Percentiles rank a stretch among this genome's conserved stretches.
phyloP scores from a whole-genome alignment of 2,888 invertebrate genomes.

The Coelopa pilipes region DNA sequence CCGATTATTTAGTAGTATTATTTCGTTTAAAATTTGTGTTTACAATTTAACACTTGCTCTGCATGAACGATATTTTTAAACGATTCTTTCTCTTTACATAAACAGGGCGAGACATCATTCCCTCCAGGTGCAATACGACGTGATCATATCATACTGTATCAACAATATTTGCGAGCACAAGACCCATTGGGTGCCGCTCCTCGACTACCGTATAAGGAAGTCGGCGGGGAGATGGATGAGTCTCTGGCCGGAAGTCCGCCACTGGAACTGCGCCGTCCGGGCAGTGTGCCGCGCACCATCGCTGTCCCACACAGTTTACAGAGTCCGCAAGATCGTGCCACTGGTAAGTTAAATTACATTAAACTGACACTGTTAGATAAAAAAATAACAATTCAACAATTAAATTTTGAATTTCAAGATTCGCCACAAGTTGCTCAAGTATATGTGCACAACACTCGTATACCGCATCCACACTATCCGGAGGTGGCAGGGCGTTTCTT shows the following conservation, averaged over 20 bases:
- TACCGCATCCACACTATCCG: constrained; percentile 67
- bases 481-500: constrained; percentile 69
- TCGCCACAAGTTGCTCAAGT: constrained; percentile 78
- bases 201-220: constrained; percentile 52
- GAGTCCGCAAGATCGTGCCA: constrained; percentile 77
- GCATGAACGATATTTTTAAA: background rate
- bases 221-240: constrained; percentile 61
- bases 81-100: background rate
- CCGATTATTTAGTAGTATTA: background rate
- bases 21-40: background rate
- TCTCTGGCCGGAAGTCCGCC: constrained; percentile 78
- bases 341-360: constrained; percentile 65
- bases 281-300: constrained; percentile 70
- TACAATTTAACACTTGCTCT: background rate
- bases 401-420: constrained; percentile 66
- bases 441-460: constrained; percentile 70
- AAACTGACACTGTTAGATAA: background rate
- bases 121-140: constrained; percentile 65
- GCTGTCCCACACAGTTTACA: constrained; percentile 77
- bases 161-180: constrained; percentile 69
- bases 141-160: constrained; percentile 62
- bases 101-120: constrained; percentile 69
- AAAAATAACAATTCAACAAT: background rate
- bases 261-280: constrained; percentile 75
- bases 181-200: constrained; percentile 59